Percentiles rank a stretch among this genome's conserved stretches.
Evolutionary conservation across 1,140 invertebrate species (phyloP).

Genomic region (Belonocnema kinseyi): DNA sequence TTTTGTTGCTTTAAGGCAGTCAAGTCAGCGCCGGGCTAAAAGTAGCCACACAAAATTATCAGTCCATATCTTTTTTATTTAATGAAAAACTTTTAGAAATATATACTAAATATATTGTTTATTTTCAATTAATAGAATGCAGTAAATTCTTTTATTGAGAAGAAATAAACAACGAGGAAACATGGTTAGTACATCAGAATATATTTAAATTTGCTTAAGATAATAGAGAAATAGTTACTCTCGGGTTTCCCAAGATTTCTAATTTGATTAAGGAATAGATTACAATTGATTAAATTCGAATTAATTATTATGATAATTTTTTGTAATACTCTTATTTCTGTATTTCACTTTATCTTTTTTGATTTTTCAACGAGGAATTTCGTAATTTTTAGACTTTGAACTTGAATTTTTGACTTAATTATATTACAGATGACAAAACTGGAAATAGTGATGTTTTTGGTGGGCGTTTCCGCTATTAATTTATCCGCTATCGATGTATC

Average conservation of each 20-base stretch:
- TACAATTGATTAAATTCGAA: background rate
- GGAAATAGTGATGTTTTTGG: background rate
- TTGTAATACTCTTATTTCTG: too few species aligned
- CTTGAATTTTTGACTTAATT: background rate
- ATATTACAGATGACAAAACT: background rate
- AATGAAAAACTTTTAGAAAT: background rate
- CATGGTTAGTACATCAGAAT: background rate
- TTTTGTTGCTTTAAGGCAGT: background rate
- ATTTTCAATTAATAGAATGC: too few species aligned
- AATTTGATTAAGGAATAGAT: background rate
- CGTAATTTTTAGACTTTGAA: background rate
- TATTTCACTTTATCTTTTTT: too few species aligned
- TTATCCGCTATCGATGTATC: background rate
- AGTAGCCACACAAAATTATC: background rate
- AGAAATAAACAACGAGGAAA: background rate
- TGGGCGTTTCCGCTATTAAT: conserved; percentile 4
- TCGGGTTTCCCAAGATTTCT: too few species aligned
- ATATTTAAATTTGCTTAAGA: too few species aligned
- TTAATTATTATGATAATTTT: too few species aligned
- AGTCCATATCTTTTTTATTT: background rate
- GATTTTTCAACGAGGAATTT: background rate
- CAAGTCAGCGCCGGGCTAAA: background rate
- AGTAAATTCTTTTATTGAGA: too few species aligned
- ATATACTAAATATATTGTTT: background rate
- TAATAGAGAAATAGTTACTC: too few species aligned